Conservation (phyloP, 2,797 vertebrate genomes). For the Paedocypris micromegethes region DNA sequence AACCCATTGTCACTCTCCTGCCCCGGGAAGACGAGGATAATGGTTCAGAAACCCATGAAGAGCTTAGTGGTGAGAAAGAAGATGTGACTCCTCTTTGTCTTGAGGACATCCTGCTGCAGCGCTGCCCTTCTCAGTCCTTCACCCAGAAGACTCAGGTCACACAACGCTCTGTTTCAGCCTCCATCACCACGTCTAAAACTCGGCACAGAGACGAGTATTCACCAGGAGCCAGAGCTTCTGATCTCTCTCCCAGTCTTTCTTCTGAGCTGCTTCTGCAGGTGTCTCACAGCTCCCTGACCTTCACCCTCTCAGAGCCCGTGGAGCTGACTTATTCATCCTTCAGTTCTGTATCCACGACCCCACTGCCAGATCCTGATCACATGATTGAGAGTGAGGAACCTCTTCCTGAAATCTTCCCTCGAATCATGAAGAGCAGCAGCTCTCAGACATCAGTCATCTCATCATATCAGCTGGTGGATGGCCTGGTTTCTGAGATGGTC, state of each 20-base stretch:
- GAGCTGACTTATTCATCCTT: no score
- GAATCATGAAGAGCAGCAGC: no score
- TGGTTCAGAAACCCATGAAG: slow-evolving; percentile 50
- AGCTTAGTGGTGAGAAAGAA: slow-evolving; percentile 57
- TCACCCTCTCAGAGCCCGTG: no score
- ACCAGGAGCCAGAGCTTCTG: slow-evolving; percentile 24
- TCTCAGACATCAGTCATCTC: no score
- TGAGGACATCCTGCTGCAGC: slow-evolving; percentile 73
- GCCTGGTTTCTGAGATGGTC: background rate
- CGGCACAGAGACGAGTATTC: background rate
- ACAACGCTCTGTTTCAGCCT: slow-evolving; percentile 48
- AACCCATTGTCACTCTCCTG: slow-evolving; percentile 73
- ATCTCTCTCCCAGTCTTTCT: slow-evolving; percentile 74
- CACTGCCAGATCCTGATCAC: no score
- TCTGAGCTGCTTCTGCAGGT: no score
- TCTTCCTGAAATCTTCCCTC: no score
- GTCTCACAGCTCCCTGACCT: no score
- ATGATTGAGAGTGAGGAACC: no score
- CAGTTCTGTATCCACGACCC: no score
- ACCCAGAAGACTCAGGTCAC: slow-evolving; percentile 34
- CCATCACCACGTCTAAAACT: slow-evolving; percentile 44
- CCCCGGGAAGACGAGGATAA: slow-evolving; percentile 70
- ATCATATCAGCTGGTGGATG: background rate
- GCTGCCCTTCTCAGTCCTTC: slow-evolving; percentile 66
- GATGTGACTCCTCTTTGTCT: slow-evolving; percentile 68